These are phyloP conservation scores for Pollimyrus isidori DNA, from an alignment of 2,113 vertebrate species.

Conservation along the genomic window DNA sequence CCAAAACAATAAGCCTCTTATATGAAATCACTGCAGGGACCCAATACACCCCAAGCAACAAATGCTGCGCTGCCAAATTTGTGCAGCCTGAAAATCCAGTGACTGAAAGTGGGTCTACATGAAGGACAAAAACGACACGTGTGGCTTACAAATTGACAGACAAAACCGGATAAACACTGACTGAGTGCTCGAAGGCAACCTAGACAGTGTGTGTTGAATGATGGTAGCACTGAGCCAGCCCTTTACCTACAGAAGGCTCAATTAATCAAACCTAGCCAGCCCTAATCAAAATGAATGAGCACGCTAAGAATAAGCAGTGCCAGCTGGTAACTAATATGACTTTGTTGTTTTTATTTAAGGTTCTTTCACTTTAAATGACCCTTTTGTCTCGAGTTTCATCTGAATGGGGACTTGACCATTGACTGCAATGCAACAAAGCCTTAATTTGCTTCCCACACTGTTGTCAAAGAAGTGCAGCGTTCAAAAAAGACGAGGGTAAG, in stretches of 20 bases:
- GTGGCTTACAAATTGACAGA: slow-evolving; percentile 1
- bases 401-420: background rate
- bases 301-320: background rate
- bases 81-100: background rate
- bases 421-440: background rate
- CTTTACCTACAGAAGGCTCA: background rate
- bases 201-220: background rate
- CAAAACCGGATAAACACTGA: background rate
- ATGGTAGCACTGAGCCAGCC: background rate
- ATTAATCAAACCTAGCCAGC: background rate
- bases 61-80: background rate
- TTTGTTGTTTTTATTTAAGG: background rate
- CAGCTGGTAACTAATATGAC: slow-evolving; percentile 5
- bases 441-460: background rate
- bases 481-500: background rate
- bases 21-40: background rate
- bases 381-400: background rate
- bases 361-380: background rate
- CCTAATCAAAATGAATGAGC: background rate
- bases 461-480: background rate
- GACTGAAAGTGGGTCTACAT: background rate
- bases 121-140: background rate
- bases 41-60: background rate
- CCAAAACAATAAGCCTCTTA: background rate
- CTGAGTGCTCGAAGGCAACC: background rate